Evolutionary conservation across 2,797 vertebrate species (phyloP).

Genomic region (Gadopsis marmoratus): DNA sequence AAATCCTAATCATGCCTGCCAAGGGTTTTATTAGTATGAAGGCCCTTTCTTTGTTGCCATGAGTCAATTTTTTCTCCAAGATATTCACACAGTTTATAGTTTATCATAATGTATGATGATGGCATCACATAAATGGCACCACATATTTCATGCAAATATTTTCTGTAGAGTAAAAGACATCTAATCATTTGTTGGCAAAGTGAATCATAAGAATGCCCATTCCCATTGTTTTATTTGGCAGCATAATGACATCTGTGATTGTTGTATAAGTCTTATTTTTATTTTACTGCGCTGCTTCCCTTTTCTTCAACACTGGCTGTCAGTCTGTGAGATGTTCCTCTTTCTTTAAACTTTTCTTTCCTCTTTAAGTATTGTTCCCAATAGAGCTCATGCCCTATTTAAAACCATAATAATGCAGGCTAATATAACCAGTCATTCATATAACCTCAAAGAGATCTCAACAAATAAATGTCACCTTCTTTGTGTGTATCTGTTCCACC

Average conservation of each 20-base stretch:
- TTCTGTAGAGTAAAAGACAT: conserved; percentile 49
- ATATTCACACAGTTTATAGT: conserved; percentile 53
- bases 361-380: conserved; percentile 62
- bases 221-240: conserved; percentile 50
- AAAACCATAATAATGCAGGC: conserved; percentile 66
- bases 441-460: conserved; percentile 42
- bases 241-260: conserved; percentile 56
- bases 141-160: conserved; percentile 62
- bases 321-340: conserved; percentile 56
- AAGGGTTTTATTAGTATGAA: conserved; percentile 68
- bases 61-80: conserved; percentile 46
- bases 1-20: conserved; percentile 71
- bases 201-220: conserved; percentile 48
- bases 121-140: conserved; percentile 54
- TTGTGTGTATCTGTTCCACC: conserved; percentile 35
- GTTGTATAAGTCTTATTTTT: conserved; percentile 48
- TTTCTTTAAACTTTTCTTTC: conserved; percentile 52
- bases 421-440: conserved; percentile 61
- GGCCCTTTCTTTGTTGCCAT: conserved; percentile 53
- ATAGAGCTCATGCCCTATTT: conserved; percentile 66
- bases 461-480: conserved; percentile 43
- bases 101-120: conserved; percentile 68
- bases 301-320: conserved; percentile 47
- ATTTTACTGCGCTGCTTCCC: conserved; percentile 24
- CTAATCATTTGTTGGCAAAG: conserved; percentile 56